Conservation (phyloP, 2,113 vertebrate genomes). For the Alexandromys fortis region DNA sequence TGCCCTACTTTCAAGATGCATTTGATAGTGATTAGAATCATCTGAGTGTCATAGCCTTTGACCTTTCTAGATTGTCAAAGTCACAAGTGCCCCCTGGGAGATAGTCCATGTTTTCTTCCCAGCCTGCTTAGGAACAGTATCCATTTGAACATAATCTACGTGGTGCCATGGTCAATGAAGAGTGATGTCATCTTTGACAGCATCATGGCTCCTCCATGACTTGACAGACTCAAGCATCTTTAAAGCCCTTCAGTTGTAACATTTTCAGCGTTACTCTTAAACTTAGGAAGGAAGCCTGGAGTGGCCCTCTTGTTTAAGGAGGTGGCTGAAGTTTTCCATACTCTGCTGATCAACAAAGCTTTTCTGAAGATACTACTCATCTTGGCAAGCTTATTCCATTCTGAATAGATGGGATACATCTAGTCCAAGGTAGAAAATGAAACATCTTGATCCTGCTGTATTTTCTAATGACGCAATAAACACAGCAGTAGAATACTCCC, state of each 20-base stretch:
- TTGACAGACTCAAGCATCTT: neutral
- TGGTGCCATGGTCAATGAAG: neutral
- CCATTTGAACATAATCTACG: neutral
- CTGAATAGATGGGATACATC: neutral
- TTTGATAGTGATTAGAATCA: neutral
- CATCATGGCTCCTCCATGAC: neutral
- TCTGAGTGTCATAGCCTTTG: neutral
- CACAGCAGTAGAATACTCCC: neutral
- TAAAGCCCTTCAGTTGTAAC: neutral
- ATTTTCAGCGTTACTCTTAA: conserved; percentile 21
- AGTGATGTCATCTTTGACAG: neutral
- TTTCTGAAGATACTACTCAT: neutral
- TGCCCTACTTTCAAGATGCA: neutral
- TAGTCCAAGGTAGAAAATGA: neutral
- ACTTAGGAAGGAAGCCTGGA: neutral
- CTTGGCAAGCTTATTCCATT: neutral
- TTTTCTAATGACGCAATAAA: neutral
- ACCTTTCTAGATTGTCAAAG: neutral
- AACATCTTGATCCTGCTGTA: neutral
- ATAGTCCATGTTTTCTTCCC: neutral
- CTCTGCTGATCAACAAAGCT: neutral
- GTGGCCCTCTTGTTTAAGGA: neutral
- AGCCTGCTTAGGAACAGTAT: neutral
- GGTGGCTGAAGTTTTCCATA: neutral
- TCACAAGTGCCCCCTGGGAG: neutral